Conservation (phyloP, 2,797 vertebrate species). For the Molothrus ater region DNA sequence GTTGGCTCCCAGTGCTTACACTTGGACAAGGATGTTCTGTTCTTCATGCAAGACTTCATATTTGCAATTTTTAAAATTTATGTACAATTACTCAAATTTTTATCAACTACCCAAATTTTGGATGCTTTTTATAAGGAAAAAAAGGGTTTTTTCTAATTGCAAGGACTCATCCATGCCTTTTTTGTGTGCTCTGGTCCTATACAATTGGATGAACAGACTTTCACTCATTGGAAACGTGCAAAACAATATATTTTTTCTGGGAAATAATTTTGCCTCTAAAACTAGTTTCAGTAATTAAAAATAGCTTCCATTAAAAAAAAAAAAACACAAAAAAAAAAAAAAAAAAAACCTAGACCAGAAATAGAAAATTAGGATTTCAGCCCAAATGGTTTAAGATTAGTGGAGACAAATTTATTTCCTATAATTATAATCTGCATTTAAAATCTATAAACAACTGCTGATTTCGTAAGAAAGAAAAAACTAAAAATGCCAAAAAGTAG, state of each 20-base stretch:
- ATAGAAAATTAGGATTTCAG: neutral
- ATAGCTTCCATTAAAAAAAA: neutral
- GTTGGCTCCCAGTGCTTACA: neutral
- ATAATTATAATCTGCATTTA: neutral
- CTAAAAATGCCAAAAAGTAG: neutral
- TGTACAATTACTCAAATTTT: neutral
- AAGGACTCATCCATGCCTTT: neutral
- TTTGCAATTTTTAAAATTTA: neutral
- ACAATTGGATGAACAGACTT: neutral
- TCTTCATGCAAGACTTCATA: neutral
- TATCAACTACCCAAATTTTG: neutral
- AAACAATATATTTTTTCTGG: neutral
- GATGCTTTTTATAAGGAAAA: neutral
- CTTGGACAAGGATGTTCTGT: neutral
- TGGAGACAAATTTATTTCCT: neutral
- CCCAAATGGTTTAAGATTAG: neutral
- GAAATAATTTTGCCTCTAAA: neutral
- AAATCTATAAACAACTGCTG: neutral
- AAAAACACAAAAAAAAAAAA: neutral
- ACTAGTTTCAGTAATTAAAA: neutral
- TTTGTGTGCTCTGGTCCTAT: neutral
- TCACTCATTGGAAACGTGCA: accelerated
- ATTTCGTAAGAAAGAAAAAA: neutral
- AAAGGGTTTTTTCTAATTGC: neutral
- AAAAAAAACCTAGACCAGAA: neutral